Evolutionary conservation across 1,140 invertebrate species (phyloP).

Genomic region (Bombus superbus): DNA sequence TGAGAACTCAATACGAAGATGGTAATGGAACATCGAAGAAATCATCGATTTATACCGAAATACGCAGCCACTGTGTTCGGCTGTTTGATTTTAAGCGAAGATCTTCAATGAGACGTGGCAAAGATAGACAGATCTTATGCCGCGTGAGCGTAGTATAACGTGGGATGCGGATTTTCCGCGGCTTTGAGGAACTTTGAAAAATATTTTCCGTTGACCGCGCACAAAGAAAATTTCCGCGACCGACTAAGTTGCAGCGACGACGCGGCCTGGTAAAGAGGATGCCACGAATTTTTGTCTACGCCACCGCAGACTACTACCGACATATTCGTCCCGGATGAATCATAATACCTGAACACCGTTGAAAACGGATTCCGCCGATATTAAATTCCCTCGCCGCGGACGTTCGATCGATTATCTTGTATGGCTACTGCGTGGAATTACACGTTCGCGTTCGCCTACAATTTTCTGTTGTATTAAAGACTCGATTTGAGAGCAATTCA

Average conservation of each 20-base stretch:
- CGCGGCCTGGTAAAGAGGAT: slow-evolving; percentile 7
- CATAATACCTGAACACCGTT: slow-evolving; percentile 54
- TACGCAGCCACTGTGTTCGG: not conserved
- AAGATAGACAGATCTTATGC: slow-evolving; percentile 65
- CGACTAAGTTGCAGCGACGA: not conserved
- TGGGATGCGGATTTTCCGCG: slow-evolving; percentile 63
- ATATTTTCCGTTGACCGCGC: slow-evolving; percentile 66
- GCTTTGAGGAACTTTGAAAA: slow-evolving; percentile 67
- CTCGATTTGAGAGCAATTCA: not conserved
- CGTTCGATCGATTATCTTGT: not conserved
- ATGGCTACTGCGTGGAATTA: not conserved
- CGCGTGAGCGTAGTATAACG: slow-evolving; percentile 40
- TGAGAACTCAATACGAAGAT: not conserved
- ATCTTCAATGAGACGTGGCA: not conserved
- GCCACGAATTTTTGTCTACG: slow-evolving; percentile 63
- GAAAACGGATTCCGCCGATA: slow-evolving; percentile 59
- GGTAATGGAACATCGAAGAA: not conserved
- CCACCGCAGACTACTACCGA: slow-evolving; percentile 27
- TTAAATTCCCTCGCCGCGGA: slow-evolving; percentile 55
- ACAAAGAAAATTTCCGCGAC: slow-evolving; percentile 65
- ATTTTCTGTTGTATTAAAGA: not conserved
- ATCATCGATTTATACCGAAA: not conserved
- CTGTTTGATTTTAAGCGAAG: not conserved
- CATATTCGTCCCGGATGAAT: slow-evolving; percentile 52
- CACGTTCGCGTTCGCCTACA: not conserved